Evolutionary conservation across 2,888 invertebrate species (phyloP).

Genomic region (Nomada ferruginata): DNA sequence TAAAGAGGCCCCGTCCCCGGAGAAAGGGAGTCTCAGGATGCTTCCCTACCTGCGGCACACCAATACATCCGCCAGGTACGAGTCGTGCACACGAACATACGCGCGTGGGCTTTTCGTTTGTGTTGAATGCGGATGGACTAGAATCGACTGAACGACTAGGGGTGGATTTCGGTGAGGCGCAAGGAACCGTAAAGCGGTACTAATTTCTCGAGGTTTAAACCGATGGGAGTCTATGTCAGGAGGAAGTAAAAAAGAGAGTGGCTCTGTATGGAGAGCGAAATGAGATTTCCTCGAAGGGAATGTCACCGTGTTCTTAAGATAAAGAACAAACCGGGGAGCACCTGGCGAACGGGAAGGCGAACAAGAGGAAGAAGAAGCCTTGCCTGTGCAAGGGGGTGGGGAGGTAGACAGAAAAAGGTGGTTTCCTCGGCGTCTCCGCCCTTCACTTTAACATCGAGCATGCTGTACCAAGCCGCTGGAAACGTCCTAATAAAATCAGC

Average conservation of each 20-base stretch:
- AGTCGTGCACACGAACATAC: neutral
- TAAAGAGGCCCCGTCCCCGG: conserved; percentile 71
- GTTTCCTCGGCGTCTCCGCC: neutral
- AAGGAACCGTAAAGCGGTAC: conserved; percentile 78
- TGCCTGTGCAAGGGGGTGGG: neutral
- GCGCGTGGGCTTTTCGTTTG: conserved; percentile 5
- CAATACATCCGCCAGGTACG: conserved; percentile 1
- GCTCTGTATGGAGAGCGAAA: conserved; percentile 65
- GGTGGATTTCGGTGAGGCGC: conserved; percentile 63
- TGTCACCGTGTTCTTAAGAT: conserved; percentile 74
- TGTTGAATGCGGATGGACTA: conserved; percentile 35
- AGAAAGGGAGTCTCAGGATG: conserved; percentile 41
- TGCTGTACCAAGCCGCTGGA: conserved; percentile 57
- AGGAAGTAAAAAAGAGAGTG: conserved; percentile 40
- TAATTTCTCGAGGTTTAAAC: conserved; percentile 73
- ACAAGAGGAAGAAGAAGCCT: conserved; percentile 37
- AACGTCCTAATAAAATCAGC: conserved; percentile 79
- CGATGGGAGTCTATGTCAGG: conserved; percentile 2
- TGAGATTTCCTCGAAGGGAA: conserved; percentile 72
- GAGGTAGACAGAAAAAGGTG: neutral
- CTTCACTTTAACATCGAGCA: conserved; percentile 28
- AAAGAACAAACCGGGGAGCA: conserved; percentile 70
- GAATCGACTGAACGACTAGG: conserved; percentile 13
- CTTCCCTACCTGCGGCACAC: conserved; percentile 56
- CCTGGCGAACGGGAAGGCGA: conserved; percentile 55